Evolutionary conservation across 2,888 invertebrate genomes (phyloP).

Genomic region (Tetragonisca angustula): DNA sequence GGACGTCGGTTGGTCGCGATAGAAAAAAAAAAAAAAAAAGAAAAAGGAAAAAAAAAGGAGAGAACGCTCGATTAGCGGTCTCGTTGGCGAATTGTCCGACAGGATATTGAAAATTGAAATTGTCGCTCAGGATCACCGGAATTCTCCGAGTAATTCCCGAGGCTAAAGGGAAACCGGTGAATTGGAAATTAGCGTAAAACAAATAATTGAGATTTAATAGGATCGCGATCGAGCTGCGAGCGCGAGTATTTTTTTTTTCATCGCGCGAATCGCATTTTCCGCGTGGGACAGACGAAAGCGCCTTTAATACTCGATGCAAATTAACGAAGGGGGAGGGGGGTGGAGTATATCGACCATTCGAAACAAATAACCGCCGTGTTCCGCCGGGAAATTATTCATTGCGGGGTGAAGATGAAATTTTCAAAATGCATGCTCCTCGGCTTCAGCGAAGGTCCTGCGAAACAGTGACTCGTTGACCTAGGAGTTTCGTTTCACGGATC

Average conservation of each 20-base stretch:
- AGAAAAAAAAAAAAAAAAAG: slow-evolving; percentile 1
- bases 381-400: slow-evolving; percentile 23
- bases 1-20: not conserved
- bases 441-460: not conserved
- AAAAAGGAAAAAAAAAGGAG: too few species aligned
- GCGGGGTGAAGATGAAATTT: slow-evolving; percentile 23
- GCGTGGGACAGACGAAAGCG: not conserved
- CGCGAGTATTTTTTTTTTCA: not conserved
- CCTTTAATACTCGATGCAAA: not conserved
- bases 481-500: not conserved
- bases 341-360: not conserved
- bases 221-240: not conserved
- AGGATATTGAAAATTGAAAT: slow-evolving; percentile 55
- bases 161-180: slow-evolving; percentile 3
- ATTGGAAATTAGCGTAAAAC: slow-evolving; percentile 36
- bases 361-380: slow-evolving; percentile 11
- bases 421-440: slow-evolving; percentile 11
- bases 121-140: slow-evolving; percentile 8
- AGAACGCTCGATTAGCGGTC: slow-evolving; percentile 7
- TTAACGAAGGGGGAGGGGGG: not conserved
- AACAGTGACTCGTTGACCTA: not conserved
- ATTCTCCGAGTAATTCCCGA: not conserved
- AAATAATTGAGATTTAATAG: slow-evolving; percentile 37
- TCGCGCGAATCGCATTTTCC: not conserved
- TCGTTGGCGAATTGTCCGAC: slow-evolving; percentile 37